Base-by-base conservation (phyloP, 1,140 invertebrate genomes). In the Drosophila repleta region DNA sequence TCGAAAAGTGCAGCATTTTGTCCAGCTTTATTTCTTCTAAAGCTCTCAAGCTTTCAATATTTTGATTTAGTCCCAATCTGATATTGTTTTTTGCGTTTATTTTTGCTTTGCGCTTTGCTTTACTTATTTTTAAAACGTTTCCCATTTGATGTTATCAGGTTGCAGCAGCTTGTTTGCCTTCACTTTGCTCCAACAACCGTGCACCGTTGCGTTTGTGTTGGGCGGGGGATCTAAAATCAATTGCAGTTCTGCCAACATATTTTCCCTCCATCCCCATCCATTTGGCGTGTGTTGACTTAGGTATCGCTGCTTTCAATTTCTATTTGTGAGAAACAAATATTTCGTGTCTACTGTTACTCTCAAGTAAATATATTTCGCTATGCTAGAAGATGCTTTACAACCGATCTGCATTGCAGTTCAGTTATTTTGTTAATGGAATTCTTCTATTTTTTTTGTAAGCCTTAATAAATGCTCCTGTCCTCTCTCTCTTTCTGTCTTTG, bases 151-250 rank as follows among this genome's bases (percentile, higher is more conserved):
- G 21, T 32, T 35, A 66, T 66, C 63, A 35, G 53, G 57, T 58
- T 58, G 53, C 63, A 66, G 35, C 45, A 66, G 35, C 45, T 57
- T 66, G 53, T 66, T 66, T 58, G 63, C 52, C 56, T 57, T 66
- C 45, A 66, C 53, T 66, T 66, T 67, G 53, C 55, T 41, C 17
- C 46, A 58, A 20, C 46, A 58, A 20, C 48, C 32, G 53, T 51
- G 46, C 62, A 35, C 15, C 15, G 53, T 58, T 58, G 37, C 58
- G 39, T 67, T 57, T 57, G 63, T 57, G 10, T 11, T 35, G 6
- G 32, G 45, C 20, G 32, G 29, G 53, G 43, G 63, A 57, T 66
- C 63, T 57, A 66, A 67, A 67, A 32, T 58, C 64, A 67, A 67
- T 67, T 67, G 64, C 24, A 35, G 35, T 49, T 66, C 15, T 29